These are phyloP conservation scores for Pseudomyrmex gracilis DNA, from an alignment of 1,140 invertebrate species.

Conservation along the genomic window DNA sequence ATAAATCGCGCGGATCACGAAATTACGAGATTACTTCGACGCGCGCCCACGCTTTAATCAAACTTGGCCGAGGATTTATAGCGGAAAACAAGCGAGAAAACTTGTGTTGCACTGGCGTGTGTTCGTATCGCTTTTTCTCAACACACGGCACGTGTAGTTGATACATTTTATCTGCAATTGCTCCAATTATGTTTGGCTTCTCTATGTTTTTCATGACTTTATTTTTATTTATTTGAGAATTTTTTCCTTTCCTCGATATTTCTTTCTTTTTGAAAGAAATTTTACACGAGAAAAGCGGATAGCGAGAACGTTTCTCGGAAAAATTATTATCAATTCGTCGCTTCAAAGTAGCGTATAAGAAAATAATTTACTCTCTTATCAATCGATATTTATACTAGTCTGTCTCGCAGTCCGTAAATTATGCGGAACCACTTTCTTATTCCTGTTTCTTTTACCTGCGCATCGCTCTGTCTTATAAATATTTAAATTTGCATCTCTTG, in stretches of 20 bases:
- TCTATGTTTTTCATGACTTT: neutral
- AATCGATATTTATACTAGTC: slow-evolving; percentile 27
- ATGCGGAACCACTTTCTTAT: neutral
- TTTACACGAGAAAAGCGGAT: neutral
- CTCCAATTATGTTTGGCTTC: neutral
- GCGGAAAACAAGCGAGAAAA: slow-evolving; percentile 22
- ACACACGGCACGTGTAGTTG: neutral
- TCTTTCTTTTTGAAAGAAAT: neutral
- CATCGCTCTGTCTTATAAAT: slow-evolving; percentile 27
- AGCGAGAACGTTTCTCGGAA: neutral
- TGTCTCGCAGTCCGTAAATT: neutral
- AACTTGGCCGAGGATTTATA: slow-evolving; percentile 39
- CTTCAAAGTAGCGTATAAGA: neutral
- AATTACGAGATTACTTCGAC: slow-evolving; percentile 30
- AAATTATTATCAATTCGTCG: slow-evolving; percentile 32
- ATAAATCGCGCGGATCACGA: slow-evolving; percentile 33
- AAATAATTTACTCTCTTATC: neutral
- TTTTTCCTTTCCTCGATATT: neutral
- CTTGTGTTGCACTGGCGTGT: neutral
- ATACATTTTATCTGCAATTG: neutral
- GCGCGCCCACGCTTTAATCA: slow-evolving; percentile 37
- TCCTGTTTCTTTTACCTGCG: neutral
- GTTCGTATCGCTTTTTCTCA: neutral
- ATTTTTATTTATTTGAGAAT: neutral
- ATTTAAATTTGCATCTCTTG: slow-evolving; percentile 11